Conservation (phyloP, 2,797 vertebrate species). For the Lycodopsis pacificus region DNA sequence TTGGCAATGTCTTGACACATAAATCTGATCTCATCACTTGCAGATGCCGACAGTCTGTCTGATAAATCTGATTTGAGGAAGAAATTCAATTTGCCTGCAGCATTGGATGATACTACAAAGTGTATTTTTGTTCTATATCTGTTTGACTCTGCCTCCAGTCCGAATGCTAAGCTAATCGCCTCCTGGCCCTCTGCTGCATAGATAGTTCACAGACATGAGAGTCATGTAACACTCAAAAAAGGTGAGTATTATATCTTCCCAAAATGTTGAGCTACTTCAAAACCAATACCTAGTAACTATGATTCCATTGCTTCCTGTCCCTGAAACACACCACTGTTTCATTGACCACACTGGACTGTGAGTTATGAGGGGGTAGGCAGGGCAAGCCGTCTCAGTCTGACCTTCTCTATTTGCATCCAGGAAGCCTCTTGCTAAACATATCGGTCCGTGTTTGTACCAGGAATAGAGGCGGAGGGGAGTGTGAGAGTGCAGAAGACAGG, state of each 20-base stretch:
- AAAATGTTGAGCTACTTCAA: background rate
- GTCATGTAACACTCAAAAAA: background rate
- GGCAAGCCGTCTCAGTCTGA: slow-evolving; percentile 55
- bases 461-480: slow-evolving; percentile 61
- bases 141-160: background rate
- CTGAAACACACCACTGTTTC: slow-evolving; percentile 5
- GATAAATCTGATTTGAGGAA: background rate
- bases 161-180: background rate
- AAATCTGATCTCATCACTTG: background rate
- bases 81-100: background rate
- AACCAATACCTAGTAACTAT: background rate
- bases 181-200: background rate
- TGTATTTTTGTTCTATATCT: background rate
- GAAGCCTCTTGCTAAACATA: slow-evolving; percentile 73
- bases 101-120: background rate
- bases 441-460: slow-evolving; percentile 61
- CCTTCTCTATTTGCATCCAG: slow-evolving; percentile 76
- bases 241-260: background rate
- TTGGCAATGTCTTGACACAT: background rate
- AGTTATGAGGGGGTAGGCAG: slow-evolving; percentile 43
- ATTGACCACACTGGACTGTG: slow-evolving; percentile 25
- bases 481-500: slow-evolving; percentile 32
- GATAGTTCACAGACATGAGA: background rate
- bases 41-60: background rate
- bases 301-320: slow-evolving; percentile 5